phyloP scores from a whole-genome alignment of 2,113 vertebrate species.

The Nerophis lumbriciformis region DNA sequence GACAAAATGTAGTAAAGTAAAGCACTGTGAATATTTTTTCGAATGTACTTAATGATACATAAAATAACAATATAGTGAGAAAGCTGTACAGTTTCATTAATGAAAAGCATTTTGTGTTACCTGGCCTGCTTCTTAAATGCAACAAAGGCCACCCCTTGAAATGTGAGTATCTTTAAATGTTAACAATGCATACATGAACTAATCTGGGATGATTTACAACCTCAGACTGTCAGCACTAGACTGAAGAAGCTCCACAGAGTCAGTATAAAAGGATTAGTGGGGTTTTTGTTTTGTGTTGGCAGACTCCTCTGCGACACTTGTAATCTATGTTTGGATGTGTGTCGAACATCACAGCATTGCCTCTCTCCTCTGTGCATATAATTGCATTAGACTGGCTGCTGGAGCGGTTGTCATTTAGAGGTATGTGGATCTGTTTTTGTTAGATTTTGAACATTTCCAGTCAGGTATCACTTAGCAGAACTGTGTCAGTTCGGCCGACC shows the following conservation, averaged over 20 bases:
- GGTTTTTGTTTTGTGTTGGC: conserved; percentile 53
- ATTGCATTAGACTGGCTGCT: conserved; percentile 33
- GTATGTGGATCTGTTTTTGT: not conserved
- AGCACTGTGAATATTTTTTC: no score
- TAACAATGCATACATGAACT: conserved; percentile 21
- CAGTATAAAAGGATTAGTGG: conserved; percentile 50
- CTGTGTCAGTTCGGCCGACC: conserved; percentile 2
- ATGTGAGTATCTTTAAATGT: conserved; percentile 21
- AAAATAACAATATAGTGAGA: not conserved
- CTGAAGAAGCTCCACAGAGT: conserved; percentile 27
- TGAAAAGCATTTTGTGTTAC: conserved; percentile 12
- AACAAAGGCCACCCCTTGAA: conserved; percentile 35
- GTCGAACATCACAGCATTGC: conserved; percentile 25
- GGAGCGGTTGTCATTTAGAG: conserved; percentile 6
- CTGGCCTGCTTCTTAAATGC: conserved; percentile 25
- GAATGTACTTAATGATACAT: no score
- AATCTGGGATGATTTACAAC: conserved; percentile 33
- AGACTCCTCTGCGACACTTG: conserved; percentile 34
- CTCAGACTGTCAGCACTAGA: conserved; percentile 36
- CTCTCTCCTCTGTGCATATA: conserved; percentile 23
- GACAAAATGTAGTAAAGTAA: no score
- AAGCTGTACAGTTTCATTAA: not conserved
- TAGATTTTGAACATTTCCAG: conserved; percentile 23
- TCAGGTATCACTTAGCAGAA: conserved; percentile 4
- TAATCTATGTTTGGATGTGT: conserved; percentile 46